A percentile compares a stretch with the other conserved stretches of the same genome.
These are phyloP conservation scores for Eustalomyia histrio DNA, from an alignment of 2,888 invertebrate species.

Conservation along the genomic window DNA sequence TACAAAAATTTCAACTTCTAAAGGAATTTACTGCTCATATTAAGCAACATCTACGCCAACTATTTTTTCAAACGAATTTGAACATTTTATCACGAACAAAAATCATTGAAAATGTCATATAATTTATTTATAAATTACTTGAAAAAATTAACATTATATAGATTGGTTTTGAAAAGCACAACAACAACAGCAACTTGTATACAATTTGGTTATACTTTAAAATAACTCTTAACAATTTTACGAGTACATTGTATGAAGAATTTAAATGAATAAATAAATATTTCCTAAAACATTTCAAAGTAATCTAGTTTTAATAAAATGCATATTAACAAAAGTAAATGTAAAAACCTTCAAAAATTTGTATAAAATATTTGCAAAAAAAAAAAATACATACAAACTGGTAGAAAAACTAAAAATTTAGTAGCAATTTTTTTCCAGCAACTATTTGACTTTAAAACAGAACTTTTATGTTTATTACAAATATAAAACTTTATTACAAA, in stretches of 20 bases:
- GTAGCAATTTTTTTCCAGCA: not conserved
- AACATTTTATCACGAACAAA: constrained; percentile 36
- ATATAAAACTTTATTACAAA: not conserved
- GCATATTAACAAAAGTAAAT: not conserved
- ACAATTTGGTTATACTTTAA: not conserved
- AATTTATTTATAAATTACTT: constrained; percentile 24
- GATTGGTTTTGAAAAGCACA: not conserved
- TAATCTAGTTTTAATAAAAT: constrained; percentile 1
- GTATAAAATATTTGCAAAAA: not conserved
- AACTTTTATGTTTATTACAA: not conserved
- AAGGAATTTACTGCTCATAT: no score
- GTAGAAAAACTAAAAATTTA: not conserved
- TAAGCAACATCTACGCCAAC: not conserved
- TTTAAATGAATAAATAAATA: constrained; percentile 20
- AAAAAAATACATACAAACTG: not conserved
- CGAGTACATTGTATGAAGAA: not conserved
- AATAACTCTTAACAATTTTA: not conserved
- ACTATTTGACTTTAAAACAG: not conserved
- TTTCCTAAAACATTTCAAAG: constrained; percentile 34
- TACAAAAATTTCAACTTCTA: no score
- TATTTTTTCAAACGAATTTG: not conserved
- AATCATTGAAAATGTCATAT: constrained; percentile 30
- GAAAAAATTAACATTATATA: not conserved
- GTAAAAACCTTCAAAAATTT: not conserved
- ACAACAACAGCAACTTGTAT: no score